These are phyloP conservation scores for Micropterix aruncella DNA, from an alignment of 2,888 invertebrate species.

Conservation along the genomic window DNA sequence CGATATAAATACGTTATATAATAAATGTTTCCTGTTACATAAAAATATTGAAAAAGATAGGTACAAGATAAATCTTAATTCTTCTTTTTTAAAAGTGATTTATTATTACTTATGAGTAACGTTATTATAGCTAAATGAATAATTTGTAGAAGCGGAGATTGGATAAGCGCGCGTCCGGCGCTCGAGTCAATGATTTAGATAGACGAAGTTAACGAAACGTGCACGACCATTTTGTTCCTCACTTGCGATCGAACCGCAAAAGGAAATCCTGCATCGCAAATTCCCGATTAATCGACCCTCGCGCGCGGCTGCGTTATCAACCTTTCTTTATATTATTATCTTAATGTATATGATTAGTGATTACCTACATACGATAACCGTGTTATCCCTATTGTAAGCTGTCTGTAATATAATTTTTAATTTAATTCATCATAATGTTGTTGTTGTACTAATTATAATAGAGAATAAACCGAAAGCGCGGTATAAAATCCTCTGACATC, in stretches of 20 bases:
- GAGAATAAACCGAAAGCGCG: not conserved
- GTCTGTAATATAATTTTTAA: not conserved
- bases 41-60: conserved; percentile 41
- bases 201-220: not conserved
- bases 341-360: no score
- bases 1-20: conserved; percentile 45
- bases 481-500: not conserved
- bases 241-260: not conserved
- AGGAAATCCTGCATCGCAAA: not conserved
- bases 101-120: conserved; percentile 38
- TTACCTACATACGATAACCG: no score
- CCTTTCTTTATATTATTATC: no score
- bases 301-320: conserved; percentile 25
- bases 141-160: conserved; percentile 29
- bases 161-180: conserved; percentile 18
- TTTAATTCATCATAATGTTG: not conserved
- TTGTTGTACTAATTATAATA: not conserved
- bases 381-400: not conserved
- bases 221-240: not conserved
- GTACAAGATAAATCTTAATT: conserved; percentile 42
- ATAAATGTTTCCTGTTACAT: conserved; percentile 46
- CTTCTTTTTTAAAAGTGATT: conserved; percentile 35
- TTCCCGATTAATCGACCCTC: conserved; percentile 8
- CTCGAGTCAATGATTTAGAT: not conserved
- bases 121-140: conserved; percentile 35